Percentiles rank a stretch among this genome's conserved stretches.
Evolutionary conservation across 2,113 vertebrate genomes (phyloP).

Genomic region (Callospermophilus lateralis): DNA sequence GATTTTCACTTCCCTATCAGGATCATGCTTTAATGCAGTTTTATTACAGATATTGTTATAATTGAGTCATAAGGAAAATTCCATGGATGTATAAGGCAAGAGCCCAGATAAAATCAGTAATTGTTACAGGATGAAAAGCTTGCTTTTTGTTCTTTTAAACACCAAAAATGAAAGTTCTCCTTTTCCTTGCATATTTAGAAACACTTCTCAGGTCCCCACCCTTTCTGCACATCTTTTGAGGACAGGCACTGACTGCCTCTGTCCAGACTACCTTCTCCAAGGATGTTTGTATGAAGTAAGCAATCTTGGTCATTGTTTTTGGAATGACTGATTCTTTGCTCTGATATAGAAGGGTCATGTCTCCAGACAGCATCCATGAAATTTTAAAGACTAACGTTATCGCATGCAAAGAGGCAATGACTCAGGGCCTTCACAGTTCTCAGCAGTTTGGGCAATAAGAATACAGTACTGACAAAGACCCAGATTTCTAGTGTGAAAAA

Average conservation of each 20-base stretch:
- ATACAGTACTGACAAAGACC: background rate
- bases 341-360: background rate
- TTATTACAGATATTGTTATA: background rate
- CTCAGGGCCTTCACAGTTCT: background rate
- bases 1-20: background rate
- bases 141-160: background rate
- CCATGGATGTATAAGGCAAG: background rate
- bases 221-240: background rate
- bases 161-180: background rate
- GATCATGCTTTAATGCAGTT: background rate
- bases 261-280: background rate
- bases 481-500: background rate
- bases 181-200: too few relatives aligned
- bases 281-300: background rate
- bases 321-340: background rate
- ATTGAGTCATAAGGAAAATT: background rate
- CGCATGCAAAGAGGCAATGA: background rate
- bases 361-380: background rate
- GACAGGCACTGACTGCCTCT: background rate
- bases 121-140: background rate
- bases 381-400: background rate
- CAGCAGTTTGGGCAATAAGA: background rate
- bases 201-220: too few relatives aligned
- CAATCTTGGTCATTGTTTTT: background rate
- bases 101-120: background rate